These are phyloP conservation scores for Mormoops blainvillei DNA, from an alignment of 2,113 vertebrate genomes.

Conservation along the genomic window DNA sequence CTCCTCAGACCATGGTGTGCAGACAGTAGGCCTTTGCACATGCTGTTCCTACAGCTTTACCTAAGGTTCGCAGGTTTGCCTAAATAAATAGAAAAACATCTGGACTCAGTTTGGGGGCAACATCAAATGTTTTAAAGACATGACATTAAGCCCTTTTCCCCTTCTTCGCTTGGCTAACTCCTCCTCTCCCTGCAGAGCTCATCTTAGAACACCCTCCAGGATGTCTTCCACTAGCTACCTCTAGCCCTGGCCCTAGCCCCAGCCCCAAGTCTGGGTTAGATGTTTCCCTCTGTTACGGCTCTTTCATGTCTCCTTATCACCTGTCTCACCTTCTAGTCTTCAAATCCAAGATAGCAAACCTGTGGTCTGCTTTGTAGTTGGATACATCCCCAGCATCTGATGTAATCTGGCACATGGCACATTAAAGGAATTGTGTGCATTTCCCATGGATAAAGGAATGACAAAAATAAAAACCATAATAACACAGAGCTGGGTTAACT, in stretches of 20 bases:
- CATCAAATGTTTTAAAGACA: not conserved
- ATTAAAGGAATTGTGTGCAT: not conserved
- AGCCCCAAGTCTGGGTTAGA: not conserved
- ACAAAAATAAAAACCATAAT: not conserved
- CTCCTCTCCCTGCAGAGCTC: not conserved
- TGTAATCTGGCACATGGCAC: not conserved
- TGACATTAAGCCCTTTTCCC: not conserved
- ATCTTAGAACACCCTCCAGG: not conserved
- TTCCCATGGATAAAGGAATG: not conserved
- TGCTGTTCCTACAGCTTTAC: not conserved
- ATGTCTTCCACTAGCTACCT: not conserved
- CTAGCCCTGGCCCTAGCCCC: too few relatives aligned
- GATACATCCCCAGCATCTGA: not conserved
- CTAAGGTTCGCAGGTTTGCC: not conserved
- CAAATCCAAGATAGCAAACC: not conserved
- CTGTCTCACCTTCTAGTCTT: not conserved
- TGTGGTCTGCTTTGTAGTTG: not conserved
- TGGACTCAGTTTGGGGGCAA: constrained; percentile 55
- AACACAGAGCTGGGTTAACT: not conserved
- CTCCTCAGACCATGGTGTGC: not conserved
- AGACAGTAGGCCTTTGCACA: not conserved
- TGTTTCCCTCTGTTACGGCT: too few relatives aligned
- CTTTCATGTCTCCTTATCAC: not conserved
- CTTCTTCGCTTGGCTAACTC: not conserved
- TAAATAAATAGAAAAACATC: constrained; percentile 63